These are phyloP conservation scores for Cremastinae sp. DNA, from an alignment of 2,888 invertebrate species.

Conservation along the genomic window DNA sequence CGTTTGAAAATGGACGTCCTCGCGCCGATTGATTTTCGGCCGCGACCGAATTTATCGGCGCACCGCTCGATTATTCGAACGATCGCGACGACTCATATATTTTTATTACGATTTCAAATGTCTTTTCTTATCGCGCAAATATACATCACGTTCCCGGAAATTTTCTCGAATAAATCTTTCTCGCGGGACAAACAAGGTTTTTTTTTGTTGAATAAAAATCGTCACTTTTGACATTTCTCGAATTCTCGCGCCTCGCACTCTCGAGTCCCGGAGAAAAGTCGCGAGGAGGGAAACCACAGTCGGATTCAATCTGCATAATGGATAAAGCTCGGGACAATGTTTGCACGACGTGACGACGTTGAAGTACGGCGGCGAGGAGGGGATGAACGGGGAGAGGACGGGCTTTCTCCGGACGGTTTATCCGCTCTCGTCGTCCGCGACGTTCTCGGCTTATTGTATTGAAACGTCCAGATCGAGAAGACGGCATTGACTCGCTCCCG, in stretches of 20 bases:
- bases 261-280: background rate
- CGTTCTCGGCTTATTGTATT: slow-evolving; percentile 32
- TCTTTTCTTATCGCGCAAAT: too few species aligned
- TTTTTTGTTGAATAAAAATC: too few species aligned
- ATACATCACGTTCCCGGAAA: too few species aligned
- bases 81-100: too few species aligned
- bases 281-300: slow-evolving; percentile 32
- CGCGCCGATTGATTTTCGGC: too few species aligned
- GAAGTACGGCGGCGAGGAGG: slow-evolving; percentile 35
- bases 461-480: slow-evolving; percentile 28
- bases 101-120: too few species aligned
- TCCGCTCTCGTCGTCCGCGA: slow-evolving; percentile 42
- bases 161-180: too few species aligned
- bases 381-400: background rate
- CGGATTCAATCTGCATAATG: slow-evolving; percentile 78
- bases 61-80: too few species aligned
- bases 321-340: slow-evolving; percentile 78
- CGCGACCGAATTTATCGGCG: too few species aligned
- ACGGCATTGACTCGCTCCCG: slow-evolving; percentile 65
- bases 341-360: slow-evolving; percentile 71
- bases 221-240: background rate
- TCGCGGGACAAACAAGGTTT: too few species aligned
- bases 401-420: slow-evolving; percentile 42
- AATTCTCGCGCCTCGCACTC: slow-evolving; percentile 5
- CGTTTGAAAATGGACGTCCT: background rate